These are phyloP conservation scores for Herpailurus yagouaroundi DNA, from an alignment of 2,113 vertebrate genomes.

Conservation along the genomic window DNA sequence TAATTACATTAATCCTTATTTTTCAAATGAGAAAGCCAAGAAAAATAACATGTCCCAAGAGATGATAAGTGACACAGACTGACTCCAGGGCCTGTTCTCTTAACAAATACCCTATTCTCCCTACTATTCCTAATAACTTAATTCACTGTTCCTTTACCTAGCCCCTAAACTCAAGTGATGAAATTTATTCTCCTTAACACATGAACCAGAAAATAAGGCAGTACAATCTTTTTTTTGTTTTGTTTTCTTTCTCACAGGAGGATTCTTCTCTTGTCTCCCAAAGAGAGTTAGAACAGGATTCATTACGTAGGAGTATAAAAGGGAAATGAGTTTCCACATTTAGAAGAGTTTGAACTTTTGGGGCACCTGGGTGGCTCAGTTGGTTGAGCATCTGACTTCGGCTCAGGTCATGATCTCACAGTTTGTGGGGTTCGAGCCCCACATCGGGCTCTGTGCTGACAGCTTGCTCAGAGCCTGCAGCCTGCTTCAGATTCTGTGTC, in stretches of 20 bases:
- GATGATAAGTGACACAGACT: background rate
- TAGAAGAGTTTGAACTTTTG: background rate
- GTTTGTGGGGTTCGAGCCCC: no score
- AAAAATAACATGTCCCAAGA: background rate
- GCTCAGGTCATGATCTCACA: no score
- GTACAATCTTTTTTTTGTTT: background rate
- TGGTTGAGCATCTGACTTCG: no score
- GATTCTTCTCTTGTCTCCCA: background rate
- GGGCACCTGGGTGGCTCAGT: no score
- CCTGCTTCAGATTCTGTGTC: no score
- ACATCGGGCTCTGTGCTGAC: no score
- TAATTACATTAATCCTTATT: background rate
- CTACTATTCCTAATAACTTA: background rate
- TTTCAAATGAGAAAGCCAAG: background rate
- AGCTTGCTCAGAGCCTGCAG: no score
- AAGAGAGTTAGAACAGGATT: background rate
- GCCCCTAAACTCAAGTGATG: background rate
- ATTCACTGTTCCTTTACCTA: background rate
- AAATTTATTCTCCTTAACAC: background rate
- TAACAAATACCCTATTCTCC: background rate
- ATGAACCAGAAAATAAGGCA: background rate
- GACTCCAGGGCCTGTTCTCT: background rate
- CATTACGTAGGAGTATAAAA: background rate
- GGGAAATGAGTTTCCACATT: background rate
- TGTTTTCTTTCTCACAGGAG: background rate